Conservation (phyloP, 2,797 vertebrate species). For the Pangasius macronema region DNA sequence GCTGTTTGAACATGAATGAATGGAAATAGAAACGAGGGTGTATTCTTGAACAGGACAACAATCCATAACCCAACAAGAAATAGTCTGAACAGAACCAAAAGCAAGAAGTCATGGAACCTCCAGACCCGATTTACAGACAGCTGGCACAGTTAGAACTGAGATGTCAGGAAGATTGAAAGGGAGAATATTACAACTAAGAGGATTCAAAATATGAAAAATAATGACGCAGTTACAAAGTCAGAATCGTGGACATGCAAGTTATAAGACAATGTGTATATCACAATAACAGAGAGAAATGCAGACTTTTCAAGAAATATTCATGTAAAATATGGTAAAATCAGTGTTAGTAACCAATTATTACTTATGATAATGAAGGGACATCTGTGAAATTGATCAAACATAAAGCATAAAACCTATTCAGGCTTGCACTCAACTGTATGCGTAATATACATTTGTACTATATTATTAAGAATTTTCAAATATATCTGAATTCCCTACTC, state of each 20-base stretch:
- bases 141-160: neutral
- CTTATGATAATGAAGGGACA: neutral
- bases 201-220: neutral
- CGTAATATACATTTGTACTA: neutral
- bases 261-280: neutral
- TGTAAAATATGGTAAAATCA: neutral
- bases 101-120: neutral
- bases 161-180: neutral
- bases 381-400: neutral
- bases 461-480: neutral
- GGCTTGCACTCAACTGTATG: neutral
- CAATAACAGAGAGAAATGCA: neutral
- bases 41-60: neutral
- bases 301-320: too few relatives aligned
- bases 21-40: neutral
- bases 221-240: neutral
- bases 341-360: neutral
- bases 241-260: neutral
- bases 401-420: neutral
- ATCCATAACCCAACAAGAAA: neutral
- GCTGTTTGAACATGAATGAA: neutral
- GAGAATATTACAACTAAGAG: neutral
- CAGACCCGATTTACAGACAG: neutral
- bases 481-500: neutral
- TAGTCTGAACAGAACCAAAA: neutral